Conservation (phyloP, 2,797 vertebrate genomes). For the Percopsis omiscomaycus region DNA sequence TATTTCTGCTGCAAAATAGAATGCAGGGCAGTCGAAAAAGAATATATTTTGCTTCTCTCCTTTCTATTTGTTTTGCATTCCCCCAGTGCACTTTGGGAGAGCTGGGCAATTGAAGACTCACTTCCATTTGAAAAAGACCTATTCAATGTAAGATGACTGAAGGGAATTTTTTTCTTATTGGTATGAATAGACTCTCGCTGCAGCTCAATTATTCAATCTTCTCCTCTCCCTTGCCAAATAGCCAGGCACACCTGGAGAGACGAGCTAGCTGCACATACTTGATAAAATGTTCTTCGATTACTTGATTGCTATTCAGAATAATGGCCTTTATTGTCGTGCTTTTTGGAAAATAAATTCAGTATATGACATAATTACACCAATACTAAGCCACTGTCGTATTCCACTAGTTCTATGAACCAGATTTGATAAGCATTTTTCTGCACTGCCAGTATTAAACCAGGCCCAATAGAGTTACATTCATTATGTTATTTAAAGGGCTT, state of each 20-base stretch:
- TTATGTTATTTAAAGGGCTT: constrained; percentile 4
- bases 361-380: no score
- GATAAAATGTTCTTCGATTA: background rate
- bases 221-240: background rate
- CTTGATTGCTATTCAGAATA: background rate
- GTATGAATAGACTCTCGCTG: constrained; percentile 3
- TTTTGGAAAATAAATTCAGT: constrained; percentile 12
- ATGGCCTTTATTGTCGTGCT: background rate
- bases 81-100: constrained; percentile 8
- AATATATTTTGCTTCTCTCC: background rate
- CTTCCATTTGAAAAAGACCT: constrained; percentile 20
- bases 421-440: constrained; percentile 2
- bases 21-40: background rate
- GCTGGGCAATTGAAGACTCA: constrained; percentile 15
- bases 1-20: constrained; percentile 6
- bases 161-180: background rate
- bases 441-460: constrained; percentile 6
- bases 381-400: no score
- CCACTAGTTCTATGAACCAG: background rate
- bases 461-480: constrained; percentile 15
- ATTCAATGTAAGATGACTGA: constrained; percentile 18
- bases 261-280: background rate
- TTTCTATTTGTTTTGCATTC: constrained; percentile 16
- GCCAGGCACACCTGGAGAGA: constrained; percentile 4
- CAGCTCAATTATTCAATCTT: background rate